phyloP scores from a whole-genome alignment of 2,797 vertebrate species.

The Peromyscus melanophrys region DNA sequence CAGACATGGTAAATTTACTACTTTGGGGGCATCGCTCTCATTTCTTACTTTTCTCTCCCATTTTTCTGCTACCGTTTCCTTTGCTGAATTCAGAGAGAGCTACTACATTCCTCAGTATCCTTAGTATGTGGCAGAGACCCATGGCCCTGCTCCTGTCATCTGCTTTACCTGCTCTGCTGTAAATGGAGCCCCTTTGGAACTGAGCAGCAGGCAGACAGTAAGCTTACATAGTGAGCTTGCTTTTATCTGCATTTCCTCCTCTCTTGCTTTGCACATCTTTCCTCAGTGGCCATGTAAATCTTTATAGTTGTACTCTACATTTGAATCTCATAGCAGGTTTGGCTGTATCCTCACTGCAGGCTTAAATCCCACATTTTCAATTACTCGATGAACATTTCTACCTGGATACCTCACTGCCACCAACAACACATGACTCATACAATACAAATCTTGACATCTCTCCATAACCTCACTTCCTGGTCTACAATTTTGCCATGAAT shows the following conservation, averaged over 20 bases:
- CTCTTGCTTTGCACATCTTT: not conserved
- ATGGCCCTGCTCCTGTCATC: not conserved
- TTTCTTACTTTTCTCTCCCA: not conserved
- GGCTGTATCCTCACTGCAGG: not conserved
- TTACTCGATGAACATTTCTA: slow-evolving; percentile 11
- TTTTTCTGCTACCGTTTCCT: not conserved
- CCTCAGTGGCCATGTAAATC: not conserved
- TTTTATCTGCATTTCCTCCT: not conserved
- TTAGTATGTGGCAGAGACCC: not conserved
- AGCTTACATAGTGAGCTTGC: not conserved
- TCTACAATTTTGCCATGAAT: not conserved
- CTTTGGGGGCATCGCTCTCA: not conserved
- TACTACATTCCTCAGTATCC: not conserved
- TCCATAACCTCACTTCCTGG: not conserved
- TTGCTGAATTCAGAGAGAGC: not conserved
- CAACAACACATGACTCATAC: not conserved
- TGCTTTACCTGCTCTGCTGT: not conserved
- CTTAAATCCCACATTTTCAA: slow-evolving; percentile 41
- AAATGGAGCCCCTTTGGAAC: not conserved
- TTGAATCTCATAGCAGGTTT: not conserved
- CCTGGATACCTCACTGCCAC: slow-evolving; percentile 14
- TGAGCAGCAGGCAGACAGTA: not conserved
- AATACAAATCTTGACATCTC: slow-evolving; percentile 31
- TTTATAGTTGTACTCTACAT: not conserved
- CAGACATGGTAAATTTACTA: not conserved